Conservation (phyloP, 2,797 vertebrate species). For the Coregonus sp. region DNA sequence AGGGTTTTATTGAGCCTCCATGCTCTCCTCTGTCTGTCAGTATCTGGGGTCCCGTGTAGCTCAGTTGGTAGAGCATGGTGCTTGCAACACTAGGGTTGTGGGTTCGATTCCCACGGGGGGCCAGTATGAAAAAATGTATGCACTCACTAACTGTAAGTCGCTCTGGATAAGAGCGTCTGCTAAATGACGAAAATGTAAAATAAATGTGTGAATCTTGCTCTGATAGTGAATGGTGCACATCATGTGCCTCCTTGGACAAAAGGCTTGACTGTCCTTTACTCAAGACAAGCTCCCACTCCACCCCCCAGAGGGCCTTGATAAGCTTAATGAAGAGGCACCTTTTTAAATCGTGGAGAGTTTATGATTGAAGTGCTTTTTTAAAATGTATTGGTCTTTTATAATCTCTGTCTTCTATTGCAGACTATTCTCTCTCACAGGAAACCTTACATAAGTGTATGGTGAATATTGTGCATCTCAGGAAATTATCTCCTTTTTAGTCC, state of each 20-base stretch:
- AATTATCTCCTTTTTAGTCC: background rate
- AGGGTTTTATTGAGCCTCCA: background rate
- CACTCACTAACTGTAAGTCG: too few species aligned
- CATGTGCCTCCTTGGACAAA: background rate
- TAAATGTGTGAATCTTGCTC: background rate
- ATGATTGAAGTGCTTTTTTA: background rate
- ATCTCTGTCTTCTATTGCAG: background rate
- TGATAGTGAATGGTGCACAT: background rate
- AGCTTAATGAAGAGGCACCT: background rate
- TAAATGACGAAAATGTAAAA: background rate
- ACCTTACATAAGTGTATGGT: background rate
- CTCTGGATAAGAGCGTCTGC: too few species aligned
- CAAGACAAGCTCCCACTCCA: background rate
- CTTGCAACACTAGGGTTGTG: too few species aligned
- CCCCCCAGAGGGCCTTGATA: background rate
- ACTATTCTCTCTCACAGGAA: background rate
- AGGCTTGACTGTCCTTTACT: background rate
- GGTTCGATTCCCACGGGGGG: too few species aligned
- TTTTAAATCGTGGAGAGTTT: background rate
- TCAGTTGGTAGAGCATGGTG: too few species aligned
- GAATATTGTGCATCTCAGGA: background rate
- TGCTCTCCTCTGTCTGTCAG: background rate
- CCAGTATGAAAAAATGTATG: too few species aligned
- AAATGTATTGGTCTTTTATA: background rate
- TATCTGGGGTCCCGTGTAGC: background rate